Evolutionary conservation across 2,797 vertebrate genomes (phyloP), one percentile per base, ranked within the genome.

Genomic region (Siniperca undulata): DNA sequence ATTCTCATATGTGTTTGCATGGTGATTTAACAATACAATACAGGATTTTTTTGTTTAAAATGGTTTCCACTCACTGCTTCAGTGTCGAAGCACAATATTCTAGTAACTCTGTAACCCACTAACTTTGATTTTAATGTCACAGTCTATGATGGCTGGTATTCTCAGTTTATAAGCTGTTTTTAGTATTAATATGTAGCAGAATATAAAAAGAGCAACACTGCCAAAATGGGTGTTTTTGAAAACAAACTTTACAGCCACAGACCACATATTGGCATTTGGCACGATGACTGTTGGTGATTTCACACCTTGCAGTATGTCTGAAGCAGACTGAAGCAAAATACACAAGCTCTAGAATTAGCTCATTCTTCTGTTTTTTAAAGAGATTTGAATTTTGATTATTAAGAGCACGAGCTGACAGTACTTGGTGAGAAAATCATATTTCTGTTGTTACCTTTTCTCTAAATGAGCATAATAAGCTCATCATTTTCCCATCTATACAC

Each of bases 391-490:
- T 61, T 2, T 7, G 7, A 14, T 44, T n/a, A 22, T 56, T 36
- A 20, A 52, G 34, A 62, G 19, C 1, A 67, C 1, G 1, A 52
- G 19, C 34, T 59, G 16, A 36, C 38, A 0, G 10, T 60, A 16
- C 24, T 24, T 3, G 0, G 2, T 69, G 3, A 27, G 1, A 74
- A 76, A 65, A 48, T 34, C 6, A n/a, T 34, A 38, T 71, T 77
- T 30, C 7, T 40, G 8, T 40, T 27, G 13, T 68, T 64, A 65
- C 27, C 38, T 76, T 78, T 34, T n/a, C 17, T 74, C 36, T 52
- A 67, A 75, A 78, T 55, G 14, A 75, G 34, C 34, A 1, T 71
- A 78, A 66, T 59, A n/a, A 53, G 78, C 68, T 85, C 58, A 83
- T 65, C 4, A 52, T 58, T 66, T 64, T 59, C 44, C 42, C 22